These are phyloP conservation scores for Rhagologus leucostigma DNA, from an alignment of 2,113 vertebrate genomes.

Conservation along the genomic window DNA sequence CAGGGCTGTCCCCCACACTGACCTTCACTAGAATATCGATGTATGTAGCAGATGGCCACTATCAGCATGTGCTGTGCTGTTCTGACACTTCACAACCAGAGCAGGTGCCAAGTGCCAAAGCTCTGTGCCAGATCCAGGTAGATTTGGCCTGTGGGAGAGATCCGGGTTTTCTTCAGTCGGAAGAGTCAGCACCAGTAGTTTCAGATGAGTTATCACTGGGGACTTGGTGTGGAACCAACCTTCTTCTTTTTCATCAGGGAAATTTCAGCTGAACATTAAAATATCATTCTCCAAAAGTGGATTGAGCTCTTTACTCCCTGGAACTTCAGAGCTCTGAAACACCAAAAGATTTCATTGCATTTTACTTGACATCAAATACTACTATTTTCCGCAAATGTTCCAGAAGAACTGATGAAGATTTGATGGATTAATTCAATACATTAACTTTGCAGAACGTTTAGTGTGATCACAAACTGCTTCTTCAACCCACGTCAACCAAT, in stretches of 20 bases:
- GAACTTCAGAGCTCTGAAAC: not conserved
- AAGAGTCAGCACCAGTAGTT: not conserved
- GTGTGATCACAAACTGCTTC: not conserved
- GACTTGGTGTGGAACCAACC: not conserved
- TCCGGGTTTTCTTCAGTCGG: not conserved
- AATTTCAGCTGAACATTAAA: not conserved
- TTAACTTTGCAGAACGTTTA: not conserved
- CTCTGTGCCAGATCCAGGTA: not conserved
- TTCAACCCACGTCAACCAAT: not conserved
- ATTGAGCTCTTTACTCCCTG: not conserved
- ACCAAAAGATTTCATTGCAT: not conserved
- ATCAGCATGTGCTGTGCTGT: not conserved
- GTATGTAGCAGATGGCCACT: not conserved
- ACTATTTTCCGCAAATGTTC: not conserved
- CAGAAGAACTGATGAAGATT: not conserved
- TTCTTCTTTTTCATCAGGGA: not conserved
- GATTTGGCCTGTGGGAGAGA: constrained; percentile 16
- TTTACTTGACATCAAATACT: not conserved
- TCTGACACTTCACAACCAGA: not conserved
- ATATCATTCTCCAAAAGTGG: not conserved
- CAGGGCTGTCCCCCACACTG: not conserved
- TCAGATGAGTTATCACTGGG: not conserved
- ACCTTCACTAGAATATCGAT: not conserved
- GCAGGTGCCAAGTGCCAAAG: not conserved
- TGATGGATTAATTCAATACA: not conserved